These are phyloP conservation scores for Tetragonula clypearis DNA, from an alignment of 1,140 invertebrate species.

Conservation along the genomic window DNA sequence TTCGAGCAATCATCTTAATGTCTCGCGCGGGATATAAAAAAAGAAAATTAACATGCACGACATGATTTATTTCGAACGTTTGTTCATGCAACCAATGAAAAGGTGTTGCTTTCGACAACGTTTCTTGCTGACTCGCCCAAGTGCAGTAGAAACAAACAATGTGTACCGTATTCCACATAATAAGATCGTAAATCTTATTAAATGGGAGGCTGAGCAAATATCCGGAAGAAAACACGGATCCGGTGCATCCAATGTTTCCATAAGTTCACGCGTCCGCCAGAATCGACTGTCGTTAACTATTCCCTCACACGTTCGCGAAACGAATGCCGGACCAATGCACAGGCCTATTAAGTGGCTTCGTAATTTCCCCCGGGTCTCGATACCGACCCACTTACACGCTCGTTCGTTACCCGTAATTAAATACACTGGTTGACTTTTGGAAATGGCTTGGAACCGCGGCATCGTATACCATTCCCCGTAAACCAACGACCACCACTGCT, in stretches of 20 bases:
- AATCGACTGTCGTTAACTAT: neutral
- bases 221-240: neutral
- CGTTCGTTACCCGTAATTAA: constrained; percentile 37
- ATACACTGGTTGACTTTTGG: constrained; percentile 30
- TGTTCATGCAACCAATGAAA: too few relatives aligned
- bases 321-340: too few relatives aligned
- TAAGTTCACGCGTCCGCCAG: neutral
- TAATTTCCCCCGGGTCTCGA: neutral
- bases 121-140: too few relatives aligned
- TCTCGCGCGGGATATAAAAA: too few relatives aligned
- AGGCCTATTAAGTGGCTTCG: neutral
- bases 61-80: too few relatives aligned
- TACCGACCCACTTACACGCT: constrained; percentile 1
- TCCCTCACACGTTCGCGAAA: neutral
- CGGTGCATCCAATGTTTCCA: too few relatives aligned
- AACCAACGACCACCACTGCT: neutral
- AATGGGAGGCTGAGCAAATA: neutral
- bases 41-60: too few relatives aligned
- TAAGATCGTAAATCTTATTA: neutral
- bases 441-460: neutral
- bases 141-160: too few relatives aligned
- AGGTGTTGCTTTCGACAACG: too few relatives aligned
- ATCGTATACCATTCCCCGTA: neutral
- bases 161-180: neutral
- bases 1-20: too few relatives aligned